Percentiles rank a stretch among this genome's conserved stretches.
phyloP scores from a whole-genome alignment of 92 coral and sea anemone species.

The Desmophyllum pertusum region DNA sequence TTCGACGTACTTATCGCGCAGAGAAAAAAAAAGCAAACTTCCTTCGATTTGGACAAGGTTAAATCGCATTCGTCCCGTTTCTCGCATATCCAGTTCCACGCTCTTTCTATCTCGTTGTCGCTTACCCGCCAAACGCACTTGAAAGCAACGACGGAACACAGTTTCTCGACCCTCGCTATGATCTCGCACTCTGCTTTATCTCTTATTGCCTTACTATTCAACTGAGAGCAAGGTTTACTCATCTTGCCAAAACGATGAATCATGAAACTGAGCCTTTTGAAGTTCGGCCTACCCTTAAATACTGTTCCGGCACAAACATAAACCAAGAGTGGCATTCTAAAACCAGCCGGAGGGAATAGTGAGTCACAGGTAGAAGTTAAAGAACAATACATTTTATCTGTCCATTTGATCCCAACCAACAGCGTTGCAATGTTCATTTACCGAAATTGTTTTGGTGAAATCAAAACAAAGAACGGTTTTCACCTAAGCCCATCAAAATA shows the following conservation, averaged over 20 bases:
- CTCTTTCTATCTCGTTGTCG: conserved; percentile 12
- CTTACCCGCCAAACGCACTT: conserved; percentile 33
- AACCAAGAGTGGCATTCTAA: background rate
- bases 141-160: conserved; percentile 22
- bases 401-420: too few relatives aligned
- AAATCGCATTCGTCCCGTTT: background rate
- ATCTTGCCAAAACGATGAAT: too few relatives aligned
- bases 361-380: too few relatives aligned
- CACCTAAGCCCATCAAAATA: too few relatives aligned
- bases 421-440: too few relatives aligned
- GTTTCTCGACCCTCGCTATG: conserved; percentile 20
- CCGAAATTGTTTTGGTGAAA: too few relatives aligned
- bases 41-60: too few relatives aligned
- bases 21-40: background rate
- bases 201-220: conserved; percentile 13
- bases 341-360: background rate
- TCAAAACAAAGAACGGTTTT: too few relatives aligned
- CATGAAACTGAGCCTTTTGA: background rate
- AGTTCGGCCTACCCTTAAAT: background rate
- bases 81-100: conserved; percentile 46
- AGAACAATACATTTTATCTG: too few relatives aligned
- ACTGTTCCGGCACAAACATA: background rate
- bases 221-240: conserved; percentile 33
- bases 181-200: conserved; percentile 27
- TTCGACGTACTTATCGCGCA: background rate